Evolutionary conservation across 2,797 vertebrate species (phyloP), one percentile per base, ranked within the genome.

Genomic region (Erpetoichthys calabaricus): DNA sequence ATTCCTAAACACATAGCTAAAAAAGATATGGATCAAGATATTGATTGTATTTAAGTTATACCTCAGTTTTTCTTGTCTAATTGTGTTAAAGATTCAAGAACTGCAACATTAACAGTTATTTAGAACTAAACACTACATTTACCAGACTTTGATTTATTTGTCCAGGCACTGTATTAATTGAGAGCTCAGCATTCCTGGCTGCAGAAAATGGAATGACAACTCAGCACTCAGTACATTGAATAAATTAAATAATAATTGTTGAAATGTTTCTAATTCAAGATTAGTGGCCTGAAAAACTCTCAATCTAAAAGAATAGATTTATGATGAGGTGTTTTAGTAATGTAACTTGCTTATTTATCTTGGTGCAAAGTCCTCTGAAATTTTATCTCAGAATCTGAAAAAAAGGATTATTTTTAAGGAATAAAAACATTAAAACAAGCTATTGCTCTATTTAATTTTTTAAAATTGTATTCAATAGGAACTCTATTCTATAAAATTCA

Each of bases 61-160:
- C 55, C 62, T 65, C 61, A 62, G 66, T 60, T 63, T 65, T 51
- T 57, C 59, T 61, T 62, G 55, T 60, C 53, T 67, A 68, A 68
- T 65, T 67, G 62, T 53, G 41, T 55, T 53, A 62, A 67, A 68
- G 65, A 63, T 42, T 56, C 63, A 42, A 61, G 56, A 59, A 57
- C 63, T 67, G 61, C 66, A 64, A 65, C 57, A 64, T 57, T 67
- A 67, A 65, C 63, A 55, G 60, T 60, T 67, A 62, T 65, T 65
- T 64, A 68, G 67, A 65, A 61, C 57, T 63, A 62, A 69, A 68
- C 61, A 58, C 60, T 64, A 55, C 61, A 68, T 70, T 67, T 60
- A 67, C 69, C 66, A 65, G 60, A 51, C 56, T 53, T 63, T 63
- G 63, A 65, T 65, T 65, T 53, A 60, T 59, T 62, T 66, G 57